Evolutionary conservation across 2,797 vertebrate species (phyloP), one percentile per base, ranked within the genome.

Genomic region (Limnodromus scolopaceus): DNA sequence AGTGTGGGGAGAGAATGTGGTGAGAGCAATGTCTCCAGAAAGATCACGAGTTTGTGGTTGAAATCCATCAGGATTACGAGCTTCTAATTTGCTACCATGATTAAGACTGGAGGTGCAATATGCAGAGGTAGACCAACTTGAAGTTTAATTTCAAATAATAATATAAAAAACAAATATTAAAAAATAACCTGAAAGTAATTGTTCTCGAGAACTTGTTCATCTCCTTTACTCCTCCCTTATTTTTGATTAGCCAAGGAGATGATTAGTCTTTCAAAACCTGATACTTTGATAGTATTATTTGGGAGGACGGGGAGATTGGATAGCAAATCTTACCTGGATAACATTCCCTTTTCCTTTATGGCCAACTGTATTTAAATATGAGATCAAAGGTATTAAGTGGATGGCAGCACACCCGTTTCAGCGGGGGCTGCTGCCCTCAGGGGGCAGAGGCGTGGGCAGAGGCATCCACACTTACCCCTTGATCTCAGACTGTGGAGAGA

Each of bases 361-460:
- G 46, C 16, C 76, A 84, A 79, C 82, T 86, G 46, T 81, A 69
- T 88, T 93, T 92, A 89, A 93, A 75, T 48, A 43, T 1, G 11
- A 86, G 91, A 95, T 95, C 76, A 95, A 89, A 95, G 91, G 38
- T 36, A 55, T 1, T 32, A 77, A 92, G 49, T 53, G 57, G 34
- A 89, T 93, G 86, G 53, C 87, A 87, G 53, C 38, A 61, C 28
- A 94, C 76, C 17, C 0, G 0, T 53, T 71, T 64, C 25, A 51
- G 72, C 0, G 1, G 89, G 57, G 69, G 69, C 65, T 93, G 69
- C 76, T 76, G 76, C 48, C 69, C 53, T 69, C 2, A 1, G 81
- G 89, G 92, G 93, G 61, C 49, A 71, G 45, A 92, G 43, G 71
- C 10, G 4, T 94, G 41, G 90, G 94, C 76, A 88, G 76, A 89